Percentiles rank a stretch among this genome's conserved stretches.
Evolutionary conservation across 2,888 invertebrate genomes (phyloP).

Genomic region (Eudasyphora cyanicolor): DNA sequence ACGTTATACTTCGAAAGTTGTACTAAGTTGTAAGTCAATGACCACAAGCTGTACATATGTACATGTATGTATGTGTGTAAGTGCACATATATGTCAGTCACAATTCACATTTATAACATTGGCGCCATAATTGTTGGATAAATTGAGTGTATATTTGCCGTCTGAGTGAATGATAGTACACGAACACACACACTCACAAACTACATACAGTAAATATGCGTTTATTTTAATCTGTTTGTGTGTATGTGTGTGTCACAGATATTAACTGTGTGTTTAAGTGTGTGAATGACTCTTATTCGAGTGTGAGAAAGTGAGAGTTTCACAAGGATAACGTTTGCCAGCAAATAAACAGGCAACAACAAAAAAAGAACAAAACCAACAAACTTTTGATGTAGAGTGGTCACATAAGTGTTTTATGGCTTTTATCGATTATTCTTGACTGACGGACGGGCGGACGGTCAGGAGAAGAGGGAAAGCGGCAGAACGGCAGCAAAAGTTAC

Average conservation of each 20-base stretch:
- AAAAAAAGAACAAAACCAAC: not conserved
- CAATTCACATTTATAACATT: conserved; percentile 23
- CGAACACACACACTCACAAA: not conserved
- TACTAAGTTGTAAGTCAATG: not conserved
- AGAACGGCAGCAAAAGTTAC: not conserved
- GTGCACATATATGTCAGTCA: not conserved
- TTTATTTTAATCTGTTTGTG: not conserved
- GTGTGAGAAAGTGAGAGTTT: conserved; percentile 1
- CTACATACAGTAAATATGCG: not conserved
- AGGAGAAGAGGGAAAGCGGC: not conserved
- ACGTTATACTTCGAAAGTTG: no score
- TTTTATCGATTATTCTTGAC: conserved; percentile 53
- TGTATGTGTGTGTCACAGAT: not conserved
- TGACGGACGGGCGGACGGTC: not conserved
- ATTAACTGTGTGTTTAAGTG: not conserved
- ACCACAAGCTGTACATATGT: not conserved
- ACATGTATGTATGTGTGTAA: not conserved
- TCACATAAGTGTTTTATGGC: conserved; percentile 60
- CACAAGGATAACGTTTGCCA: conserved; percentile 1
- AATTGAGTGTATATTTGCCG: conserved; percentile 37
- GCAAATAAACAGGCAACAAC: not conserved
- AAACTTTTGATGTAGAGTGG: conserved; percentile 42
- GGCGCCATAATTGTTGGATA: conserved; percentile 50
- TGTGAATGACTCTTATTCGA: not conserved
- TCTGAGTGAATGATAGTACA: not conserved